Evolutionary conservation across 92 coral and sea anemone genomes (phyloP).

Genomic region (Epizoanthus rinbou): DNA sequence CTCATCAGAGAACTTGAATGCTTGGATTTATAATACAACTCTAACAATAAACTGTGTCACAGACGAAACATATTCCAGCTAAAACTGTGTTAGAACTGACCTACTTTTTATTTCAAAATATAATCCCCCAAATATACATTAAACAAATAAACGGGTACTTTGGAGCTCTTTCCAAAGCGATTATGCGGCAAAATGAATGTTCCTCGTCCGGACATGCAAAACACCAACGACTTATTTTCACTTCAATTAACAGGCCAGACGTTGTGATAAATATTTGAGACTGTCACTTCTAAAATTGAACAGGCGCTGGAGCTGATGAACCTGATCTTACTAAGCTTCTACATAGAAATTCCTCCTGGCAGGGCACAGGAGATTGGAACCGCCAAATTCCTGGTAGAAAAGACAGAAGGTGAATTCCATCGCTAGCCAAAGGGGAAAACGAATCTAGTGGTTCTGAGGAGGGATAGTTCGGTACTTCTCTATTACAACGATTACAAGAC

Average conservation of each 20-base stretch:
- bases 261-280: not conserved
- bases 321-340: not conserved
- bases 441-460: constrained; percentile 14
- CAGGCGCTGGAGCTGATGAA: constrained; percentile 15
- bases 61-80: too few species aligned
- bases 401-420: constrained; percentile 11
- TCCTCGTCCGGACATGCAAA: constrained; percentile 45
- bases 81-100: too few species aligned
- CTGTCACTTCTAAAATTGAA: not conserved
- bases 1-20: too few species aligned
- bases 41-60: too few species aligned
- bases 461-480: not conserved
- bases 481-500: constrained; percentile 22
- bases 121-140: too few species aligned
- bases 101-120: too few species aligned
- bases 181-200: constrained; percentile 43
- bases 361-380: constrained; percentile 22
- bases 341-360: constrained; percentile 29
- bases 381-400: not conserved
- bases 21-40: too few species aligned
- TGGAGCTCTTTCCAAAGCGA: constrained; percentile 44
- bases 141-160: constrained; percentile 4
- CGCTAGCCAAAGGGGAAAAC: not conserved
- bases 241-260: constrained; percentile 8
- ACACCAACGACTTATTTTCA: constrained; percentile 23